Evolutionary conservation across 2,888 invertebrate genomes (phyloP), one percentile per base, ranked within the genome.

Genomic region (Pyrocoelia pectoralis): DNA sequence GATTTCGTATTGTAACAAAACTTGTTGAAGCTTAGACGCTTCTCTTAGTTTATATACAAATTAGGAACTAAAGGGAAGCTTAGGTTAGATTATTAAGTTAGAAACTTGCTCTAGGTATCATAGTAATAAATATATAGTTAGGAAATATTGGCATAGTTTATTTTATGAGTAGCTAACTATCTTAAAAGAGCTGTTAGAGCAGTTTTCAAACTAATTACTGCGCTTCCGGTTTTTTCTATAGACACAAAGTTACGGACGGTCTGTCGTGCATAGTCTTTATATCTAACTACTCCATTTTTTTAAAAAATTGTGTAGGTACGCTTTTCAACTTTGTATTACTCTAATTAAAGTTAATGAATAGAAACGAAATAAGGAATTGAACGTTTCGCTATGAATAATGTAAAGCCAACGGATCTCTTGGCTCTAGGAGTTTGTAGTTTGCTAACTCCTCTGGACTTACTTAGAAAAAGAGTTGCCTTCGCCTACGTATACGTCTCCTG

Each of bases 1-100:
- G 17, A 46, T 17, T 46, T 46, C 46, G 8, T 46, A 24, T n/a
- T n/a, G n/a, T 6, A 46, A 46, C 46, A 46, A 46, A 46, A 46
- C 17, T 46, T 46, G 46, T 17, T 46, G 46, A 46, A 46, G 46
- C 46, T 46, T 46, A 46, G 46, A 46, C 17, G 53, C 49, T 41
- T 61, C 65, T 59, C 62, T 67, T 68, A 68, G 66, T 68, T 70
- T 71, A 66, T 69, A 64, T 62, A 72, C 72, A 72, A 72, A 70
- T 72, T 73, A 67, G 68, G 67, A 69, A 73, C 73, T 72, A 71
- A 71, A 71, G 67, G 67, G 66, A 65, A 69, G 72, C 72, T 73
- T 72, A 74, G 66, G 72, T 69, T 67, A 70, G 74, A 73, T 74
- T 74, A 73, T 68, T 67, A 70, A 73, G 70, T 74, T 74, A 63